Evolutionary conservation across 2,113 vertebrate genomes (phyloP), one percentile per base, ranked within the genome.

Genomic region (Silurus asotus): DNA sequence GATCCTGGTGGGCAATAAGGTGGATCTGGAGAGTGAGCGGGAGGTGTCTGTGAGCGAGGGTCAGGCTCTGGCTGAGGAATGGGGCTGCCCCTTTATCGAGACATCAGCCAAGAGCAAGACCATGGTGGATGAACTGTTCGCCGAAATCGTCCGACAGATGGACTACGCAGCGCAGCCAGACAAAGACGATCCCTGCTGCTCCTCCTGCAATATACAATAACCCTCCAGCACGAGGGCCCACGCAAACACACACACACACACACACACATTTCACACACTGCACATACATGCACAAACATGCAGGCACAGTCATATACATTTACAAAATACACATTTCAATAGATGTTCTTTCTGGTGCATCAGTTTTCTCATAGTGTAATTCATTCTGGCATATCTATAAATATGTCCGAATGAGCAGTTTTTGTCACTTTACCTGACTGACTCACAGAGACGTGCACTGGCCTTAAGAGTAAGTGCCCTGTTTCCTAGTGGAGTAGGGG

Each of bases 61-160:
- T 74, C 96, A 97, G 91, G 97, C 98, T 23, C 94, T 99, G 88
- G 98, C 98, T 0, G 97, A 99, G 94, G 98, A 99, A 93, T 99
- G 98, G 98, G 98, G 97, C 91, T 99, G 98, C 91, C 98, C 98
- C n/a, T 99, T 99, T 90, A 98, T 99, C 96, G 98, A 99, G 94
- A 99, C 98, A 10, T 99, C 98, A 2, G 98, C 98, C 90, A 99
- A 99, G 94, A 99, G 98, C 93, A 99, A 99, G 96, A 99, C 97
- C 85, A 99, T 99, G 98, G 98, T 99, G 94, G 98, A 99, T 88
- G 98, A 99, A 94, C 97, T 99, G 91, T 99, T 99, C 89, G 98
- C 98, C 0, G 98, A 99, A 93, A 99, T 99, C 15, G 98, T 99
- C 91, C 96, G 98, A 93, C 98, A 99, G 93, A 99, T 99, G 98